phyloP scores from a whole-genome alignment of 2,797 vertebrate genomes.

The Kryptopterus vitreolus region DNA sequence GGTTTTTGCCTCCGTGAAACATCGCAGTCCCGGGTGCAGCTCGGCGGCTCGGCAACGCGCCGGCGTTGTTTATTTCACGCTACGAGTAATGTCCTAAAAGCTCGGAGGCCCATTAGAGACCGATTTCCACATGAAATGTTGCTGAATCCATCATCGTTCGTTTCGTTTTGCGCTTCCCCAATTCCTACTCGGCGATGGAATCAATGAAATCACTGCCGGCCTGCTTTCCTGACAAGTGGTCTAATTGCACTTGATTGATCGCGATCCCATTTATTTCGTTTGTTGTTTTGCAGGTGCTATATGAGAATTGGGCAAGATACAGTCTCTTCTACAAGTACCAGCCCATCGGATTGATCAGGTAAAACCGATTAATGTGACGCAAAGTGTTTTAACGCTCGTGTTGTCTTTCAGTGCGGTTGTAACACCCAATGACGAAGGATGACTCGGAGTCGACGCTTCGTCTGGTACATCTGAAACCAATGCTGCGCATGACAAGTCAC shows the following conservation, averaged over 20 bases:
- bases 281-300: constrained; percentile 81
- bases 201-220: constrained; percentile 8
- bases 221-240: constrained; percentile 13
- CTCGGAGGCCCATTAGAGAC: background rate
- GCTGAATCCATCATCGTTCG: constrained; percentile 31
- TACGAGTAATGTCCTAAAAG: constrained; percentile 12
- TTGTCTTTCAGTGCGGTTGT: background rate
- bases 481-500: background rate
- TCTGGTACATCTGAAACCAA: background rate
- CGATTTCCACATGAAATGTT: background rate
- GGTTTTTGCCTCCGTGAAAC: background rate
- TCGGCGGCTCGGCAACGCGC: background rate
- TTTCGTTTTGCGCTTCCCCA: constrained; percentile 16
- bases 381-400: background rate
- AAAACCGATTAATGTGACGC: constrained; percentile 49
- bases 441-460: background rate
- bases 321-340: constrained; percentile 96
- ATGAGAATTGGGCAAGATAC: constrained; percentile 94
- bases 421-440: background rate
- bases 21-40: background rate
- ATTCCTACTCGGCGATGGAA: constrained; percentile 20
- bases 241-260: constrained; percentile 30
- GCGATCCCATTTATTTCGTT: constrained; percentile 16
- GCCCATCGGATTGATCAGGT: constrained; percentile 94
- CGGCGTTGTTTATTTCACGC: background rate